Base-by-base conservation (phyloP, 2,113 vertebrate species). In the Gymnarchus niloticus region DNA sequence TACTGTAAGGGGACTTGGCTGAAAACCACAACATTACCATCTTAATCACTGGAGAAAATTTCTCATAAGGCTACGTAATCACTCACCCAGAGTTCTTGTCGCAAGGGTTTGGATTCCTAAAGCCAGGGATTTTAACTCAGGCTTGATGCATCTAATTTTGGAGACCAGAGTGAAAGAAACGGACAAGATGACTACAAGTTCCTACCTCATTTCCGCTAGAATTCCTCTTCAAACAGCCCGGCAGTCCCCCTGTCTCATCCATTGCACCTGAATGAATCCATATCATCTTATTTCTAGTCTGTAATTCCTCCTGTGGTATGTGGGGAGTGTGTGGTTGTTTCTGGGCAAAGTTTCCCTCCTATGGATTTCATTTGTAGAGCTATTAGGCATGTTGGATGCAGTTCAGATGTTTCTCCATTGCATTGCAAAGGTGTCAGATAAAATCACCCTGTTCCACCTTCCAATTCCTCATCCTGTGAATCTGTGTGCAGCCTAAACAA, bases 111-210 rank as follows among this genome's bases (percentile, higher is more conserved):
- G 90, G 0, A 98, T 92, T 33, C 97, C 98, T 82, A 98, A 85
- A 0, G 96, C 97, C 19, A 99, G 94, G 8, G 97, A 95, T 90
- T 98, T 99, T 37, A 99, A 51, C 81, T 98, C 96, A 83, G 96
- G 95, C 14, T 92, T 86, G 80, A 98, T 96, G 37, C 92, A 96
- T 87, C 97, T 99, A 92, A 69, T 93, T 94, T 78, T 87, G 86
- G 81, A 90, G 28, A 48, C 69, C 5, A 78, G 3, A 59, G 19
- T 25, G 59, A 44, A 81, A n/a, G 19, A 85, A 9, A 57, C 78
- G 61, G 12, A 28, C 37, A 21, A 57, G 78, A 19, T 51, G 8
- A 6, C 8, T 6, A 46, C 37, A 9, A 59, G 49, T 21, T 83
- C 41, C 52, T 28, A 14, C 21, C 14, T 49, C 23, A 2, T 25